Percentiles rank a stretch among this genome's conserved stretches.
These are phyloP conservation scores for Amiota mariae DNA, from an alignment of 2,888 invertebrate genomes.

Conservation along the genomic window DNA sequence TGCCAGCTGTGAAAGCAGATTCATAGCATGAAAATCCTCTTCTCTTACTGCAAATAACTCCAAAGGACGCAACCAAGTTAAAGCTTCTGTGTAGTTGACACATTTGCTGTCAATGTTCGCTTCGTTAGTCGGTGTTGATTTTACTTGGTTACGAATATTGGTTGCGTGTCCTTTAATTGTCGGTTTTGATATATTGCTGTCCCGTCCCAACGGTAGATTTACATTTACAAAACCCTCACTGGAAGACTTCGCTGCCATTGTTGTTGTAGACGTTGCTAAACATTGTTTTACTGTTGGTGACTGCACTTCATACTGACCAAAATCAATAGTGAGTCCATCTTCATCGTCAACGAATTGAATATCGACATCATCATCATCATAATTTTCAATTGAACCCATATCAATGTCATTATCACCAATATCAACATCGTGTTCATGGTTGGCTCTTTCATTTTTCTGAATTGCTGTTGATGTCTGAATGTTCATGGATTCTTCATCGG, in stretches of 20 bases:
- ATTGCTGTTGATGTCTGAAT: not conserved
- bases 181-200: not conserved
- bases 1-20: conserved; percentile 52
- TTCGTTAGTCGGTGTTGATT: not conserved
- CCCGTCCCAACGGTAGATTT: not conserved
- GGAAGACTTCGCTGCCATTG: not conserved
- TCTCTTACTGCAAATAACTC: conserved; percentile 52
- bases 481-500: not conserved
- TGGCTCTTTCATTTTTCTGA: conserved; percentile 14
- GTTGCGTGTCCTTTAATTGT: not conserved
- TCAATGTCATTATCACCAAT: conserved; percentile 8
- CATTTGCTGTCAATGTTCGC: not conserved
- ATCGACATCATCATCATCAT: conserved; percentile 27
- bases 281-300: not conserved
- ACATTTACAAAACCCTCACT: not conserved
- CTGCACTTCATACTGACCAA: conserved; percentile 43
- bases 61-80: conserved; percentile 47
- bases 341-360: conserved; percentile 46
- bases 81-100: conserved; percentile 46
- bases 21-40: conserved; percentile 54
- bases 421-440: not conserved
- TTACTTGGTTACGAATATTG: not conserved
- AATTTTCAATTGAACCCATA: conserved; percentile 13
- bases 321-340: conserved; percentile 48
- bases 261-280: not conserved